phyloP scores from a whole-genome alignment of 2,888 invertebrate genomes.

The Conops quadrifasciatus region DNA sequence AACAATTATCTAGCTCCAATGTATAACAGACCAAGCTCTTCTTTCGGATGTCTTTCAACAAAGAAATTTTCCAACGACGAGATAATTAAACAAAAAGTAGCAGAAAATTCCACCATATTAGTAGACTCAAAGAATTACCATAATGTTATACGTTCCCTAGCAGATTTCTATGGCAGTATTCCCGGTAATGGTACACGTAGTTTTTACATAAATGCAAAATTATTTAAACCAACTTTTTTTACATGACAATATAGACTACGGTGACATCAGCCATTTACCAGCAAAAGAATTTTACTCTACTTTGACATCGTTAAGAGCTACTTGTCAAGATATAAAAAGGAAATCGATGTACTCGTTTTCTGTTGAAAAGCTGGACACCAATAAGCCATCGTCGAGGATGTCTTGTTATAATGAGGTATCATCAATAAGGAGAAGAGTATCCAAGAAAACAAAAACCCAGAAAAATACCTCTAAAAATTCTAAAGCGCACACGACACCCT shows the following conservation, averaged over 20 bases:
- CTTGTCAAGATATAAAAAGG: conserved; percentile 54
- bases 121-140: conserved; percentile 46
- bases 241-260: conserved; percentile 69
- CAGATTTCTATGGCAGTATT: conserved; percentile 80
- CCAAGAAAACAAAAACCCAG: conserved; percentile 45
- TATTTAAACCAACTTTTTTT: neutral
- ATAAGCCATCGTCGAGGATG: conserved; percentile 40
- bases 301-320: conserved; percentile 67
- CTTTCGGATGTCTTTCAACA: conserved; percentile 49
- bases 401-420: conserved; percentile 24
- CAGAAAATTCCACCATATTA: conserved; percentile 31
- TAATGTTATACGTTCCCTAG: conserved; percentile 69
- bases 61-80: conserved; percentile 18
- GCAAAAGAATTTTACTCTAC: conserved; percentile 79
- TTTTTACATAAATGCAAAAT: neutral
- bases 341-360: conserved; percentile 43
- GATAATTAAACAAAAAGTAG: conserved; percentile 26
- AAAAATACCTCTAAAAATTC: conserved; percentile 44
- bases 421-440: conserved; percentile 34
- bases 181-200: conserved; percentile 64
- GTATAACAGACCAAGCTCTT: conserved; percentile 70
- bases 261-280: conserved; percentile 78
- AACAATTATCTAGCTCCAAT: conserved; percentile 77
- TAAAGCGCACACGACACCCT: conserved; percentile 5
- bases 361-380: conserved; percentile 36